Conservation (phyloP, 1,140 invertebrate genomes). For the Archegozetes longisetosus region DNA sequence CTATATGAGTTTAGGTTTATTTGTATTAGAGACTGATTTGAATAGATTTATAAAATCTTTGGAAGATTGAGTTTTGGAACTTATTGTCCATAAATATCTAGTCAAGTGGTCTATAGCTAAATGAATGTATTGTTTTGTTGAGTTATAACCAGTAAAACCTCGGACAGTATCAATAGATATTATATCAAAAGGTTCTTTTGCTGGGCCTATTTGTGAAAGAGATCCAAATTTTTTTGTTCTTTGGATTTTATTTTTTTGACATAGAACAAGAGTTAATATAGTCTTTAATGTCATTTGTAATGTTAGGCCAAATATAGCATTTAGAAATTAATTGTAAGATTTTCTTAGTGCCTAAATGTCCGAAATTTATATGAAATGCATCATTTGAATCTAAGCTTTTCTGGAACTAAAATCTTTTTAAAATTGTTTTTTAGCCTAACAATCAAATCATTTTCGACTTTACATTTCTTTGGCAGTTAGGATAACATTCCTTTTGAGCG, state of each 20-base stretch:
- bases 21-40: neutral
- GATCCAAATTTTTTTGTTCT: neutral
- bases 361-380: conserved; percentile 4
- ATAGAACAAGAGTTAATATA: neutral
- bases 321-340: neutral
- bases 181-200: conserved; percentile 11
- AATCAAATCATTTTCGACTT: neutral
- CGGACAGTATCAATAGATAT: conserved; percentile 15
- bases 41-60: conserved; percentile 11
- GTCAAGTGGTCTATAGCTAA: conserved; percentile 10
- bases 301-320: conserved; percentile 1
- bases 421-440: neutral
- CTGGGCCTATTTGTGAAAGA: conserved; percentile 3
- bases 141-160: conserved; percentile 8
- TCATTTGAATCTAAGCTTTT: neutral
- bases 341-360: no score
- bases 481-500: neutral
- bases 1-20: neutral
- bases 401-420: neutral
- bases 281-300: neutral
- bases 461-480: neutral
- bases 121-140: conserved; percentile 12
- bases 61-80: neutral
- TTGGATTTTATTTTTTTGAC: conserved; percentile 4
- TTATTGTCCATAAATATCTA: neutral